phyloP scores from a whole-genome alignment of 2,888 invertebrate genomes.

The Girardia tigrina region DNA sequence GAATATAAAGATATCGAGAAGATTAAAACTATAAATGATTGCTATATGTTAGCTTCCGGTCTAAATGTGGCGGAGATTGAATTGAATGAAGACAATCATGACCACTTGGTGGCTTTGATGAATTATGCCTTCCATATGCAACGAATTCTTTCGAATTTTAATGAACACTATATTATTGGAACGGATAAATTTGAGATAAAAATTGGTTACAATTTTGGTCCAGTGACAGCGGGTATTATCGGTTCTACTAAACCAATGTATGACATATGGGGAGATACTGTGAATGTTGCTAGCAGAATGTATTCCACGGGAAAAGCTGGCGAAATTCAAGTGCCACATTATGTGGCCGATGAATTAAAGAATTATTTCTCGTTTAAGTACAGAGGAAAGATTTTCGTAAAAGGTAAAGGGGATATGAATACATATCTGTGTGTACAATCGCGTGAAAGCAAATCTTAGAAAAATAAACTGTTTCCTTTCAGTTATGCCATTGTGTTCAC shows the following conservation, averaged over 20 bases:
- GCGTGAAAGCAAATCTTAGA: no score
- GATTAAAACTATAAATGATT: slow-evolving; percentile 88
- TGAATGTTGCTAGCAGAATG: slow-evolving; percentile 90
- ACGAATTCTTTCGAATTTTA: slow-evolving; percentile 53
- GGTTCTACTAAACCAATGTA: slow-evolving; percentile 87
- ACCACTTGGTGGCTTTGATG: slow-evolving; percentile 26
- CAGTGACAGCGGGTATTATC: slow-evolving; percentile 80
- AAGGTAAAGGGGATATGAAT: slow-evolving; percentile 12
- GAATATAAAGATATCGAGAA: slow-evolving; percentile 69
- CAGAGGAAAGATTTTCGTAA: not conserved
- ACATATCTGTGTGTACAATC: not conserved
- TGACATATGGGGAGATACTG: slow-evolving; percentile 96
- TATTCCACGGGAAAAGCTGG: slow-evolving; percentile 59
- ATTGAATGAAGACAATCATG: slow-evolving; percentile 59
- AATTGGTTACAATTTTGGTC: slow-evolving; percentile 80
- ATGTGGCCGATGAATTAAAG: not conserved
- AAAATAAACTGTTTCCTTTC: no score
- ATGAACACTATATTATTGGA: slow-evolving; percentile 44
- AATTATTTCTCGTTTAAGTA: slow-evolving; percentile 25
- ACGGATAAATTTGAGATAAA: slow-evolving; percentile 47
- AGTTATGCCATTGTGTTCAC: no score
- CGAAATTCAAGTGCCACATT: slow-evolving; percentile 26
- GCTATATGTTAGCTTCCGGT: slow-evolving; percentile 92
- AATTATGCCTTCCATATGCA: slow-evolving; percentile 74
- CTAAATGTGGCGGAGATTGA: slow-evolving; percentile 67